Conservation (phyloP, 1,140 invertebrate species). For the Calosoma granatense region DNA sequence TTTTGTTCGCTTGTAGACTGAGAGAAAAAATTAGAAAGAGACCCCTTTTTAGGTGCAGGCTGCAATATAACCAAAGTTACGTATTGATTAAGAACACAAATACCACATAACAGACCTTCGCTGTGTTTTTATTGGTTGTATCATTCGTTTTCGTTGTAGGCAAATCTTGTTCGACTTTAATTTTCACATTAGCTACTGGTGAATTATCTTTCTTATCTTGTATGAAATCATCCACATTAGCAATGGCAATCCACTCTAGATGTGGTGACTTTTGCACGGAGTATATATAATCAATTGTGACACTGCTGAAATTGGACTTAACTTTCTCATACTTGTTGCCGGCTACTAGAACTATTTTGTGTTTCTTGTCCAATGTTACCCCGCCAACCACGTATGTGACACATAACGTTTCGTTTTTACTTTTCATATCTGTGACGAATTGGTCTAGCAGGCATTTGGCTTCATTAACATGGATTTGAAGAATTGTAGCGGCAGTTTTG, state of each 20-base stretch:
- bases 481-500: not conserved
- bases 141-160: not conserved
- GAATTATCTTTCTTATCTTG: not conserved
- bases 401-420: not conserved
- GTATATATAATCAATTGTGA: slow-evolving; percentile 2
- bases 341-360: not conserved
- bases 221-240: not conserved
- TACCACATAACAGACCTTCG: no score
- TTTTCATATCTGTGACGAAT: not conserved
- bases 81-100: no score
- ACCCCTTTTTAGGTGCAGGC: no score
- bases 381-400: not conserved
- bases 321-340: not conserved
- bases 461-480: not conserved
- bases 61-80: no score
- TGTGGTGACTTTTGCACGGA: not conserved
- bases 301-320: not conserved
- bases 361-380: not conserved
- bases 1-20: not conserved
- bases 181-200: not conserved
- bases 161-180: not conserved
- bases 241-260: not conserved
- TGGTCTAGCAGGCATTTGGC: not conserved
- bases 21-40: not conserved
- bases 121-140: not conserved